Conservation (phyloP, 2,888 invertebrate species). For the Nomada ferruginata region DNA sequence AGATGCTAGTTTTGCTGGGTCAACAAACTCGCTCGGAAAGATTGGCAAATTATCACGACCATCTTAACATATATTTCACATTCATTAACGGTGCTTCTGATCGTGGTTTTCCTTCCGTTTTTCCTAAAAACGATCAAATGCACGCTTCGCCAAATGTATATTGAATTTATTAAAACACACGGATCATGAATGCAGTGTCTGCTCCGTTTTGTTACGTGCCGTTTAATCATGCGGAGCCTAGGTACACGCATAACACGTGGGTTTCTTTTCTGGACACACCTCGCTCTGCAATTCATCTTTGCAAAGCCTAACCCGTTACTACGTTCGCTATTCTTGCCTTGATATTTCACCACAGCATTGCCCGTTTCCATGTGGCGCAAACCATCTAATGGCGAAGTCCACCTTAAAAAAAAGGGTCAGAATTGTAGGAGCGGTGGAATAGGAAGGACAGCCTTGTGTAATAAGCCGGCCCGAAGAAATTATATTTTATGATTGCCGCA, state of each 20-base stretch:
- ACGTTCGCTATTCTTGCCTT: neutral
- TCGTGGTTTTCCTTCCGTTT: neutral
- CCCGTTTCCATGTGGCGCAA: constrained; percentile 49
- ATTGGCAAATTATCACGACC: constrained; percentile 74
- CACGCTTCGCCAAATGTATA: too few relatives aligned
- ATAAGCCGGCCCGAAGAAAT: constrained; percentile 72
- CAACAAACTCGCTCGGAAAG: constrained; percentile 72
- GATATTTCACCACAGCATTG: constrained; percentile 43
- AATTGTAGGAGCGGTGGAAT: constrained; percentile 28
- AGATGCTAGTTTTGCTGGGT: constrained; percentile 72
- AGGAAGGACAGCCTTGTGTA: constrained; percentile 54
- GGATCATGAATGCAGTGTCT: too few relatives aligned
- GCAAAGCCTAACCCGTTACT: neutral
- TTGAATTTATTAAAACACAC: too few relatives aligned
- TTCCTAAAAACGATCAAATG: too few relatives aligned
- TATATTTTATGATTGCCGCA: constrained; percentile 76
- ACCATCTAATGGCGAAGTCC: constrained; percentile 61
- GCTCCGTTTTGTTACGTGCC: neutral
- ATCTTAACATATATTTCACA: constrained; percentile 14
- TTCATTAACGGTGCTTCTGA: constrained; percentile 18
- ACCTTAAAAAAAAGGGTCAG: constrained; percentile 49
- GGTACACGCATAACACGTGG: constrained; percentile 3
- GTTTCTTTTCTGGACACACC: neutral
- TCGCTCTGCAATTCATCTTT: neutral
- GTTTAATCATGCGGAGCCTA: neutral